phyloP scores from a whole-genome alignment of 23 tunicate species.

The Diplosoma virens region DNA sequence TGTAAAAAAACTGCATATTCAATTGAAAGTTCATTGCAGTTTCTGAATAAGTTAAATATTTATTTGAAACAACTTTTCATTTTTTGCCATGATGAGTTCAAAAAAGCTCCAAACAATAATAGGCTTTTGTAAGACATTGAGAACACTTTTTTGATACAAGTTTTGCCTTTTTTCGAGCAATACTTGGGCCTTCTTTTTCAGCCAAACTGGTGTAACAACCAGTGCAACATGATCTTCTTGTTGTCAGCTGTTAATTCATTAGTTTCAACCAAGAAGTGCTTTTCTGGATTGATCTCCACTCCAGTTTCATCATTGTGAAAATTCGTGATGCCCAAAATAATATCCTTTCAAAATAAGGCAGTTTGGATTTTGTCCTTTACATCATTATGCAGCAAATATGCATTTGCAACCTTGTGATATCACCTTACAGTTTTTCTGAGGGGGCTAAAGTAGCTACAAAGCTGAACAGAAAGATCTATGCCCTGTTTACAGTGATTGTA shows the following conservation, averaged over 20 bases:
- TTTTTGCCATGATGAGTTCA: too few species aligned
- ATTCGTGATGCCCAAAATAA: not conserved
- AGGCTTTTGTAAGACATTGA: too few species aligned
- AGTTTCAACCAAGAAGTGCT: not conserved
- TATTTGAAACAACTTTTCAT: too few species aligned
- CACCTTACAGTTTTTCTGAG: not conserved
- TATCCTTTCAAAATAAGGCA: not conserved
- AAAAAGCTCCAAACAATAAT: too few species aligned
- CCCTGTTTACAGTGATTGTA: constrained; percentile 2
- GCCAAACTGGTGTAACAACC: not conserved
- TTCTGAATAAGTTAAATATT: too few species aligned
- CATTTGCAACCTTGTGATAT: constrained; percentile 4
- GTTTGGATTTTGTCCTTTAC: not conserved
- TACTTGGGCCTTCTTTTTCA: constrained; percentile 7
- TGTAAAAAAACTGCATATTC: too few species aligned
- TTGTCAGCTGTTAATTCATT: not conserved
- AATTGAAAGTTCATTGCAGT: too few species aligned
- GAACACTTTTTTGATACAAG: constrained; percentile 7
- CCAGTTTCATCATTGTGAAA: not conserved
- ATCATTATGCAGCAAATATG: not conserved
- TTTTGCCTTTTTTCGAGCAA: not conserved
- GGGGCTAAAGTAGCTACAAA: not conserved
- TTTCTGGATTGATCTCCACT: not conserved
- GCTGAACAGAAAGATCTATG: not conserved
- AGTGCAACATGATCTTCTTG: constrained; percentile 2